Percentiles rank a stretch among this genome's conserved stretches.
Evolutionary conservation across 2,888 invertebrate species (phyloP).

Genomic region (Ennomos fuscantarius): DNA sequence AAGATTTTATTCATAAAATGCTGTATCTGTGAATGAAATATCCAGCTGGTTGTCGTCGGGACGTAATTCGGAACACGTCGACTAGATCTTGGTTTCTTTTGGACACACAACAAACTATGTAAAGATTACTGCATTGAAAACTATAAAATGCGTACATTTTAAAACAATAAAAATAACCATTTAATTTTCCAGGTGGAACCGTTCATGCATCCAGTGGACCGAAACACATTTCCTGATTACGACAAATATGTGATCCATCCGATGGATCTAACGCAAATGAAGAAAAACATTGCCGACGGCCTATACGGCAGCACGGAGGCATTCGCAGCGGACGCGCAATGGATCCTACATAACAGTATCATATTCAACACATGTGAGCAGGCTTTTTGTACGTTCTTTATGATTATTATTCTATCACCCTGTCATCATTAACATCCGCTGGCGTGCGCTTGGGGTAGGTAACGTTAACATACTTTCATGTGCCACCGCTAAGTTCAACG

Average conservation of each 20-base stretch:
- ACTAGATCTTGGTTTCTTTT: no score
- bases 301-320: conserved; percentile 95
- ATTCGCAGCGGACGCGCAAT: conserved; percentile 95
- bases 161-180: no score
- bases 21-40: no score
- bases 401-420: conserved; percentile 37
- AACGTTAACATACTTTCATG: not conserved
- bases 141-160: no score
- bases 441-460: conserved; percentile 22
- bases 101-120: no score
- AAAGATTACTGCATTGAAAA: no score
- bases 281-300: conserved; percentile 90
- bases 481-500: not conserved
- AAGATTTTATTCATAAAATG: no score
- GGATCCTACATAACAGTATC: conserved; percentile 97
- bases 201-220: conserved; percentile 91
- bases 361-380: conserved; percentile 94
- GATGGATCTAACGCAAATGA: conserved; percentile 92
- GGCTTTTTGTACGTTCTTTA: conserved; percentile 45
- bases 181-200: conserved; percentile 87
- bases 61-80: no score
- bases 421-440: conserved; percentile 22
- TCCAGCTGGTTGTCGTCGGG: no score
- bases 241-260: conserved; percentile 93
- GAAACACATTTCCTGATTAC: conserved; percentile 89